Base-by-base conservation (phyloP, 2,797 vertebrate species). In the Adelosebastes latens region DNA sequence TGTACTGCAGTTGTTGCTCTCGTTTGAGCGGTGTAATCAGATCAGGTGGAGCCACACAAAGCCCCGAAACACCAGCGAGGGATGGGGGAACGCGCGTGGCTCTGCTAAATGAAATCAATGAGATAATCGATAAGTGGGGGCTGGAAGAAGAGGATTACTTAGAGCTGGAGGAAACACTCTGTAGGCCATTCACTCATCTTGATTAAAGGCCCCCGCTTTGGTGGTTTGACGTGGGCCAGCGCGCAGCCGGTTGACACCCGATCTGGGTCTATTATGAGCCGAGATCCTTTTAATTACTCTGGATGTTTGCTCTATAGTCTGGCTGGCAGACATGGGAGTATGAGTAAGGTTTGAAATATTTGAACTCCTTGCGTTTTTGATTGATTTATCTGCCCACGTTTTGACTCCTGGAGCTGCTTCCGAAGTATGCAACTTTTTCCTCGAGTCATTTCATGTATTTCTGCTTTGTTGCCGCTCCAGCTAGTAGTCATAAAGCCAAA, bases 21-120 rank as follows among this genome's bases (percentile, higher is more conserved):
- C 65, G n/a, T 68, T 72, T 59, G 55, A 87, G 86, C 76, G 20
- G 62, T 36, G 78, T 88, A 91, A 92, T 93, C 86, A 74, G 79
- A 92, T 88, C 85, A 92, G 83, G 86, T 68, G 8, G 73, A 83
- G 77, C 77, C 83, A 72, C 74, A 72, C 66, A 70, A 76, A 66
- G 83, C 14, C 82, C 77, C 72, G 66, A 66, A 84, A 85, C 42
- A 68, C 81, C 78, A 36, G 67, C 89, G 90, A 94, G 67, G 83
- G 74, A 90, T 81, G 75, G 85, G 62, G 62, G 62, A 24, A 63
- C 7, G 53, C 39, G 55, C 86, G 87, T 79, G 82, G 80, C 83
- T 18, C 36, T 3, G 60, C 88, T 88, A 90, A 94, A 93, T 93
- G 87, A 90, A 91, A 93, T 93, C 91, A 91, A 94, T 91, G 85